A percentile compares a stretch with the other conserved stretches of the same genome.
Conservation (phyloP, 37 sponge, comb jelly and placozoan genomes). For the Tethya wilhelma region DNA sequence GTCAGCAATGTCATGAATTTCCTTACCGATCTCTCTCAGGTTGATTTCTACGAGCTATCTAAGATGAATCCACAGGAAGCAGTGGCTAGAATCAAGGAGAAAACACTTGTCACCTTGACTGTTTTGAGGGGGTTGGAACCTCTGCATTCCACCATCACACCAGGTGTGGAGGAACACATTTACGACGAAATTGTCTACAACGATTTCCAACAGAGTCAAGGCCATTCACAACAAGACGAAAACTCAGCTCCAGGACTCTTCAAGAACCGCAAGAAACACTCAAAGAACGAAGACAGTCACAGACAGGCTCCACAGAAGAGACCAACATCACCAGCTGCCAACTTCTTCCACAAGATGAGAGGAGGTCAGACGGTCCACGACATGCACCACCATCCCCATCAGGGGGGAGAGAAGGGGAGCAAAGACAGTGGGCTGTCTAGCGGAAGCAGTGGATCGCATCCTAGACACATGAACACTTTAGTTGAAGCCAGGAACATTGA, state of each 20-base stretch:
- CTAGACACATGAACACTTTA: no score
- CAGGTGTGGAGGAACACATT: conserved; percentile 17
- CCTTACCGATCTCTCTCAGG: conserved; percentile 18
- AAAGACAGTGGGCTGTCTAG: conserved; percentile 80
- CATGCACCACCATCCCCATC: not conserved
- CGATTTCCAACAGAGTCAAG: conserved; percentile 26
- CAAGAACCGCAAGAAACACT: not conserved
- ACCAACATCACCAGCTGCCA: not conserved
- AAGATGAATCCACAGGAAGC: conserved; percentile 51
- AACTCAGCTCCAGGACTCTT: not conserved
- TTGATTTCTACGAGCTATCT: conserved; percentile 37
- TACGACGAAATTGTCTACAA: conserved; percentile 60
- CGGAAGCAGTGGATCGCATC: conserved; percentile 68
- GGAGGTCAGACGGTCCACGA: not conserved
- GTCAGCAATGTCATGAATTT: not conserved
- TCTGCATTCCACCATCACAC: not conserved
- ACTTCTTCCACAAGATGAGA: not conserved
- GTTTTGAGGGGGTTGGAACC: conserved; percentile 21
- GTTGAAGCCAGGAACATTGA: no score
- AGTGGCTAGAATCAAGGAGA: conserved; percentile 66
- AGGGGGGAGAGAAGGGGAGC: conserved; percentile 12
- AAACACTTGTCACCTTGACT: conserved; percentile 48
- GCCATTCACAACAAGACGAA: conserved; percentile 36
- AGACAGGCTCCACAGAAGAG: not conserved
- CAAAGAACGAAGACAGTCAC: not conserved